Base-by-base conservation (phyloP, 2,888 invertebrate species). In the Limenitis camilla region DNA sequence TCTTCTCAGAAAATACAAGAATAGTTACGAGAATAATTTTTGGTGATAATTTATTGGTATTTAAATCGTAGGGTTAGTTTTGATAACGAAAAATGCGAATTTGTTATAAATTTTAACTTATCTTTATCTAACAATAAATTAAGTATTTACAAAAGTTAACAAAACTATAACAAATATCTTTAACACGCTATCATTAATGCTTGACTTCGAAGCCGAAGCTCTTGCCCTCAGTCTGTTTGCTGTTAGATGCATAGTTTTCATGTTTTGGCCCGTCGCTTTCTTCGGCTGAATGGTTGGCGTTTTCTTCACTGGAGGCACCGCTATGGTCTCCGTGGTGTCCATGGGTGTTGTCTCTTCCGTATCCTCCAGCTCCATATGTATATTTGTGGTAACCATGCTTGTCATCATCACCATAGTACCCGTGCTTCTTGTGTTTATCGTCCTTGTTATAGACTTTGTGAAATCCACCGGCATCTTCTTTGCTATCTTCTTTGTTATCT, bases 351-450 rank as follows among this genome's bases (percentile, higher is more conserved):
- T 39, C 46, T 9, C 90, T 88, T 59, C 88, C 70, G 68, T 78
- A 81, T 49, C 76, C 88, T 54, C 80, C 84, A 56, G 84, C 78
- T 35, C 84, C 89, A 69, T 90, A 87, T 35, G 84, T 89, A 69
- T 90, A 87, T 69, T 91, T 91, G 62, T 89, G 80, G 72, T 89
- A 89, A 68, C 89, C 84, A 53, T 90, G 91, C 60, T 88, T 86
- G 62, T 89, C 78, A 71, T 91, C 89, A 52, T 89, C 87, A 64
- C 90, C 91, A 86, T 92, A 92, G 68, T 44, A 40, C 6, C 90
- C 90, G 63, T 92, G 90, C 68, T 92, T 90, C 76, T 93, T 92
- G 71, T 92, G 40, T 11, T 29, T 5, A 91, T 92, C 92, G 72
- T 90, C 89, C 71, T 90, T 48, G 35, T 50, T 53, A 53, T 47